Base-by-base conservation (phyloP, 2,888 invertebrate genomes). In the Halocaridina rubra region DNA sequence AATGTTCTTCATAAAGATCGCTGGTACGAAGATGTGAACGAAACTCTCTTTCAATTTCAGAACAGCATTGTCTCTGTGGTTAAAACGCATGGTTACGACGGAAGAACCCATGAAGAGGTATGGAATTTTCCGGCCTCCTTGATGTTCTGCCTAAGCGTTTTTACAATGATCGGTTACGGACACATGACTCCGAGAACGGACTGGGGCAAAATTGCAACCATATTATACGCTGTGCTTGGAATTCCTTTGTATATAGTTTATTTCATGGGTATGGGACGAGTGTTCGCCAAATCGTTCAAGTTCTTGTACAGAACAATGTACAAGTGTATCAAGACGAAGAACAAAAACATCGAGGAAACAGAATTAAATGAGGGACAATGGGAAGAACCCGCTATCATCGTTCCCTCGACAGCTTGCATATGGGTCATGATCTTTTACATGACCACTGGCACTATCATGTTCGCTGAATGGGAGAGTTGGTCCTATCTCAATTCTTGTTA, bases 121-220 rank as follows among this genome's bases (percentile, higher is more conserved):
- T 97, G 97, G 97, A 94, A 95, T 0, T 96, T 96, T 89, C 96
- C 97, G 0, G 96, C 96, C 0, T 96, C 97, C 0, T 91, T 97
- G 3, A 97, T 97, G 96, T 97, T 95, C 90, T 96, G 95, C 32
- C 91, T 97, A 13, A 96, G 96, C 29, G 95, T 96, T 5, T 96
- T 97, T 90, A 96, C 97, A 3, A 97, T 97, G 97, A 96, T 97
- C 89, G 97, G 97, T 2, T 97, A 96, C 90, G 97, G 97, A 0
- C 96, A 96, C 90, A 93, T 96, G 91, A 95, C 96, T 13, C 96
- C 96, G 0, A 93, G 94, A 89, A 96, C 96, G 0, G 92, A 94
- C 0, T 95, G 94, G 94, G 97, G 97, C 1, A 96, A 96, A 91
- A 94, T 95, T 3, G 93, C 94, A 8, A 96, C 96, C 0, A 95